Percentiles rank a stretch among this genome's conserved stretches.
Conservation (phyloP, 2,797 vertebrate genomes). For the Miichthys miiuy region DNA sequence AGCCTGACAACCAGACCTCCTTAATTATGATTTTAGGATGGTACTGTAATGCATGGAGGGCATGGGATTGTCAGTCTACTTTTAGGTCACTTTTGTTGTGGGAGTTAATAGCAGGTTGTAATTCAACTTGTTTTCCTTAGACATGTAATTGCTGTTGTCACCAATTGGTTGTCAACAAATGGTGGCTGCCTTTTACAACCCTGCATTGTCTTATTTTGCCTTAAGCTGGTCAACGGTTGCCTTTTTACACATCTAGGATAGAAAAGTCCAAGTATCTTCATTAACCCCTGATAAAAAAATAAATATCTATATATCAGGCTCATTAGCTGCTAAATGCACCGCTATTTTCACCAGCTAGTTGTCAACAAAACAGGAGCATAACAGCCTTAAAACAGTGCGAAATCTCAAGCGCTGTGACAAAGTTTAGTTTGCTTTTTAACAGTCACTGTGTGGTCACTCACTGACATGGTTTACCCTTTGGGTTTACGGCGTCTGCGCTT, state of each 20-base stretch:
- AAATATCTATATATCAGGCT: not conserved
- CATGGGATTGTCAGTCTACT: not conserved
- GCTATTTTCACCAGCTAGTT: not conserved
- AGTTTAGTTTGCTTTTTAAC: not conserved
- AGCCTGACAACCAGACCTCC: constrained; percentile 5
- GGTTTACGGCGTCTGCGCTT: not conserved
- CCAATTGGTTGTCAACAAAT: not conserved
- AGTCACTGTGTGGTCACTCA: not conserved
- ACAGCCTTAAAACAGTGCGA: not conserved
- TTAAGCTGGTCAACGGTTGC: not conserved
- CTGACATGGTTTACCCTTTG: not conserved
- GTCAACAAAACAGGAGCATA: not conserved
- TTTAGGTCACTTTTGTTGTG: not conserved
- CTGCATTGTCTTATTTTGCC: not conserved
- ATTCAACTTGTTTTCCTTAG: not conserved
- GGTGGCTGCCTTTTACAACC: not conserved
- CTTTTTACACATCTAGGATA: not conserved
- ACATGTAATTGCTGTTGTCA: not conserved
- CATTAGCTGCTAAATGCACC: not conserved
- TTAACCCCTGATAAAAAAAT: not conserved
- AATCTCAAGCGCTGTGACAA: not conserved
- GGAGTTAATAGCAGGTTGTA: not conserved
- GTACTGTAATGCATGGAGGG: not conserved
- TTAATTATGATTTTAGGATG: constrained; percentile 11
- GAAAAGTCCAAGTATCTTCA: not conserved